Base-by-base conservation (phyloP, 35 echinoderm and acorn worm species). In the Apostichopus parvimensis region DNA sequence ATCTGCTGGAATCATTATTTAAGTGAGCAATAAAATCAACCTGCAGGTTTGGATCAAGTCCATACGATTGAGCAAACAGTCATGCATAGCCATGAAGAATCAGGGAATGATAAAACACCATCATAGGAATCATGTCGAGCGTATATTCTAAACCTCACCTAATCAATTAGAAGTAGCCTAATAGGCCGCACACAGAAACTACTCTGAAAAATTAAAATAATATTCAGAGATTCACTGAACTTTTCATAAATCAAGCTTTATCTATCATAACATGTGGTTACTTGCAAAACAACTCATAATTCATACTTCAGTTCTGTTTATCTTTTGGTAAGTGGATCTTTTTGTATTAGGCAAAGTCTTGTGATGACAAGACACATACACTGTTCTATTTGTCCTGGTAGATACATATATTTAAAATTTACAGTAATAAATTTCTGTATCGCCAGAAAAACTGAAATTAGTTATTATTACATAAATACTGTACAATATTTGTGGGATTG, bases 291-390 rank as follows among this genome's bases (percentile, higher is more conserved):
- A 75, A 75, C 21, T 20, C 71, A 75, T 75, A 75, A 20, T 75
- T 75, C 71, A 75, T 75, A 22, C 21, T 75, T 22, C 71, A 75
- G 15, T 75, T 75, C 6, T 75, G 71, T 75, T 75, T 75, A 75
- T 22, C 15, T 75, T 75, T 75, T 75, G 71, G 71, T 75, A 75
- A 75, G 71, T 75, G 71, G n/a, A 75, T 75, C 20, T 75, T 75
- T 75, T 75, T 7, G 71, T 18, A 75, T 75, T 18, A 75, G 7
- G 13, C 58, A 8, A 75, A 75, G 6, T n/a, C 71, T 75, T 75
- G 12, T 75, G 12, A 75, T 75, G 18, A 75, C 71, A 75, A 14
- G 71, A 18, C 71, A 75, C 71, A 7, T 1, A 18, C 14, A 18
- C 71, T 75, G n/a, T 75, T 75, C n/a, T 75, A 18, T n/a, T 75